These are phyloP conservation scores for Apomyelois bistriatella DNA, from an alignment of 2,888 invertebrate species.

Conservation along the genomic window DNA sequence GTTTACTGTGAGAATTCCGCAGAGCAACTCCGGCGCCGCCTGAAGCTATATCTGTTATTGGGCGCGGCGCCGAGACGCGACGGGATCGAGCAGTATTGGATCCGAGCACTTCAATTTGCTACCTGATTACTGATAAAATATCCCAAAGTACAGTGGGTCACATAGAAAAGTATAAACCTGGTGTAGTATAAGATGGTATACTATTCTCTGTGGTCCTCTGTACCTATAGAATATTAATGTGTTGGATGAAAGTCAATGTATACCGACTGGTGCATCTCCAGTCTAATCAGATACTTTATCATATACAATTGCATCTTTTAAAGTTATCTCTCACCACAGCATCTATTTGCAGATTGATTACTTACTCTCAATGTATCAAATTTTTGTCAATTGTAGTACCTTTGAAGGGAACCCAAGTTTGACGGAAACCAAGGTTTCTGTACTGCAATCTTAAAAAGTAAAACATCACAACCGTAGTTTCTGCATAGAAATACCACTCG, in stretches of 20 bases:
- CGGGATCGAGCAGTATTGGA: slow-evolving; percentile 22
- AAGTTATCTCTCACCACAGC: too few species aligned
- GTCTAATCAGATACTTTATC: too few species aligned
- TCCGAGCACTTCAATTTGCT: slow-evolving; percentile 26
- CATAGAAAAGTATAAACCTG: too few species aligned
- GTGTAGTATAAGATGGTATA: too few species aligned
- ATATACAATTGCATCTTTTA: too few species aligned
- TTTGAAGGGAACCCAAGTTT: neutral
- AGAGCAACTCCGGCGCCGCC: slow-evolving; percentile 25
- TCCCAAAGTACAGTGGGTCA: neutral
- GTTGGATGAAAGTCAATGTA: too few species aligned
- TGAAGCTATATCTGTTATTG: slow-evolving; percentile 52
- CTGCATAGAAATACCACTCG: neutral
- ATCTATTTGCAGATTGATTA: too few species aligned
- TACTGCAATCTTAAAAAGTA: neutral
- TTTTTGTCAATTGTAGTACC: too few species aligned
- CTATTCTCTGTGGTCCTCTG: too few species aligned
- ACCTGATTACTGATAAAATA: neutral
- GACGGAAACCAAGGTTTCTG: neutral
- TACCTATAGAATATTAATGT: too few species aligned
- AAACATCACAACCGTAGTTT: neutral
- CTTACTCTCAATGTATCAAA: too few species aligned
- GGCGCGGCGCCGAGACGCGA: slow-evolving; percentile 40
- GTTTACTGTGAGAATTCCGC: slow-evolving; percentile 15
- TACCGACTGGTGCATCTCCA: too few species aligned